These are phyloP conservation scores for Sphaerophoria rueppellii DNA, from an alignment of 2,888 invertebrate genomes.

Conservation along the genomic window DNA sequence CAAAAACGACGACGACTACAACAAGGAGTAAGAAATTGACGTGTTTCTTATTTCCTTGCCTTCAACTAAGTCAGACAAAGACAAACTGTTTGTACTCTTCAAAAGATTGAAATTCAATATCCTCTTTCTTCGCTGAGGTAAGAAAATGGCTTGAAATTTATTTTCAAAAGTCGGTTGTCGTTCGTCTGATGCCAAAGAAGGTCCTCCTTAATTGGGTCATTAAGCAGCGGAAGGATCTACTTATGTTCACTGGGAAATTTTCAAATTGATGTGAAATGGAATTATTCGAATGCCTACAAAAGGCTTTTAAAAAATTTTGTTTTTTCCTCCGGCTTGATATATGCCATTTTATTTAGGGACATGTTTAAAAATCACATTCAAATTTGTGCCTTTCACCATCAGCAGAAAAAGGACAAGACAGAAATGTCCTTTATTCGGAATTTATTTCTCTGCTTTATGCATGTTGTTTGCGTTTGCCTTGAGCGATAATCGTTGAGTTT, in stretches of 20 bases:
- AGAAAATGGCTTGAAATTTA: conserved; percentile 9
- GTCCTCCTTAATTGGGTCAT: conserved; percentile 14
- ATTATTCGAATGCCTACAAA: neutral
- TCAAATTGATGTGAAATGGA: conserved; percentile 3
- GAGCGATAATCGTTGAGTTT: conserved; percentile 16
- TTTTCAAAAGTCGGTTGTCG: conserved; percentile 3
- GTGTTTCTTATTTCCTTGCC: neutral
- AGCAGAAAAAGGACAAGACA: neutral
- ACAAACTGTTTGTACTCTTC: neutral
- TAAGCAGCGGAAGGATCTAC: conserved; percentile 32
- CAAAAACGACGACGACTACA: neutral
- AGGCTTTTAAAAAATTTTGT: neutral
- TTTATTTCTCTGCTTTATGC: neutral
- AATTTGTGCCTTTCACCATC: neutral
- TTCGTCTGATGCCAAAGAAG: neutral
- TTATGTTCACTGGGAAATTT: conserved; percentile 22
- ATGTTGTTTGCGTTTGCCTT: conserved; percentile 9
- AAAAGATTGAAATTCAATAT: conserved; percentile 39
- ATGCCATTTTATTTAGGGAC: neutral
- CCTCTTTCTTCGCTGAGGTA: neutral
- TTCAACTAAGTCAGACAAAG: neutral
- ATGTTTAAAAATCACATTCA: conserved; percentile 7
- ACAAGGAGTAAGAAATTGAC: neutral
- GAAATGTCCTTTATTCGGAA: conserved; percentile 17
- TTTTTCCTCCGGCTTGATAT: neutral